Evolutionary conservation across 2,113 vertebrate genomes (phyloP), one percentile per base, ranked within the genome.

Genomic region (Echinops telfairi): DNA sequence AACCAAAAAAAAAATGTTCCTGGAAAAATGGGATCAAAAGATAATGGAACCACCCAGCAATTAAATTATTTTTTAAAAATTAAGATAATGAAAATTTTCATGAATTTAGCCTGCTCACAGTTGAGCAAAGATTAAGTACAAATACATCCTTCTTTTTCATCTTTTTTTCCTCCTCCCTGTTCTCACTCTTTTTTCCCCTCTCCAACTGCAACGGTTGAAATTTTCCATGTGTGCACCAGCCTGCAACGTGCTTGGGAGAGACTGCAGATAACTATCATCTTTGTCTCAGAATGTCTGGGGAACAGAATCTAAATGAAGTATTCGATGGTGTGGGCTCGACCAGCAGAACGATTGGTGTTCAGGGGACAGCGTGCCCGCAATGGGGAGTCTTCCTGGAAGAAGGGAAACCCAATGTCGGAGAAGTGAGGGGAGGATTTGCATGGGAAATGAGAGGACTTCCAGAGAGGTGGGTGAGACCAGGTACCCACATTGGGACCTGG

Each of bases 401-500:
- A n/a, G 7, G 25, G 12, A 11, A 15, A 43, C 3, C 43, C 70
- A 22, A 10, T 5, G 1, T 15, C 14, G 29, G 3, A 4, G 53
- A n/a, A 78, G 4, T 3, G 16, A 5, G 2, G 9, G 7, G 9
- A 57, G 64, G 43, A 10, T 31, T 60, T n/a, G 6, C 2, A 16
- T 33, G 83, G 0, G 0, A 20, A 12, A 23, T 22, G 10, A 53
- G 62, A 53, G 47, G 47, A 53, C 47, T 53, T 53, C 47, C 47
- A 11, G 47, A 53, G 47, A 20, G n/a, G 20, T 47, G 43, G 86
- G 17, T 15, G 14, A 58, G 11, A 43, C 9, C 2, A 0, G 0
- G 0, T 68, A 1, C 60, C 73, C 22, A 20, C 64, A 2, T 0
- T 1, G n/a, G 70, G n/a, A 57, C 22, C 81, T 0, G 0, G 4